phyloP scores from a whole-genome alignment of 2,113 vertebrate genomes.

The Phrynosoma blainvillii region DNA sequence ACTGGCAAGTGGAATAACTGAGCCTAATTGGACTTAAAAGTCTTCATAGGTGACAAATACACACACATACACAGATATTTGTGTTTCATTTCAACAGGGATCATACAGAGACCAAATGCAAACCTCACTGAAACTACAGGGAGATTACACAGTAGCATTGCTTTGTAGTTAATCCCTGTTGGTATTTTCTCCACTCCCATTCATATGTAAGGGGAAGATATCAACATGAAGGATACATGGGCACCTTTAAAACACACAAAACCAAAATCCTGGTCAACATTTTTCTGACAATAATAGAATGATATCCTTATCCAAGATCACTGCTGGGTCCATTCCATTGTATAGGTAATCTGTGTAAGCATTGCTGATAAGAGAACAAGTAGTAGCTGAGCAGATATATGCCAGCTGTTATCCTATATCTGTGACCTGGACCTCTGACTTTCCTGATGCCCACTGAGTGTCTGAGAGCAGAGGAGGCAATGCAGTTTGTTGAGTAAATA shows the following conservation, averaged over 20 bases:
- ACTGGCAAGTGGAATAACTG: conserved; percentile 33
- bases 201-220: conserved; percentile 25
- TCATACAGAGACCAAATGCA: background rate
- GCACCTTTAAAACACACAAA: conserved; percentile 1
- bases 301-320: background rate
- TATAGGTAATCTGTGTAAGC: background rate
- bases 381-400: background rate
- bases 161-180: background rate
- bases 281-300: background rate
- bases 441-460: conserved; percentile 16
- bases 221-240: conserved; percentile 1
- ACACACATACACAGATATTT: background rate
- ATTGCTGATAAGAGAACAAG: background rate
- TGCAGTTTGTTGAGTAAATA: conserved; percentile 14
- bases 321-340: background rate
- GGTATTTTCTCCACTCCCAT: conserved; percentile 16
- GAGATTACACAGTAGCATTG: background rate
- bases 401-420: background rate
- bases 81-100: conserved; percentile 7
- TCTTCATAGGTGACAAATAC: conserved; percentile 17
- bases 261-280: background rate
- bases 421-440: background rate
- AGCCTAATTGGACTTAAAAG: conserved; percentile 36
- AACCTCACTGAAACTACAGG: background rate
- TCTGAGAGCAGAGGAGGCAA: background rate